Percentiles rank a stretch among this genome's conserved stretches.
phyloP scores from a whole-genome alignment of 1,140 invertebrate genomes.

The Macrotrachela quadricornifera region DNA sequence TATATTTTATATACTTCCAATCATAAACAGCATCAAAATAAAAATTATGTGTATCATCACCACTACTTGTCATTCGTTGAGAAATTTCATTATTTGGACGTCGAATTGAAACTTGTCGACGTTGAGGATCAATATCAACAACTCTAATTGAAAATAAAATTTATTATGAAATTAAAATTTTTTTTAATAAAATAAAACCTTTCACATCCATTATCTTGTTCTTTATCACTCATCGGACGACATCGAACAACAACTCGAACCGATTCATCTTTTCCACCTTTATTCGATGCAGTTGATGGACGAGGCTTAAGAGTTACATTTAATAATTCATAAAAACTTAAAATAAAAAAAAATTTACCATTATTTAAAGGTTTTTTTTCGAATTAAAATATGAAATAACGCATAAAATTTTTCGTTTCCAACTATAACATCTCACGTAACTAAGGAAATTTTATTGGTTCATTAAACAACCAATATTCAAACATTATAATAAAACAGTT shows the following conservation, averaged over 20 bases:
- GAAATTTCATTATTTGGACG: not conserved
- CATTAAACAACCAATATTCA: no score
- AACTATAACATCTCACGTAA: no score
- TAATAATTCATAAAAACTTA: no score
- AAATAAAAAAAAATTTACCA: no score
- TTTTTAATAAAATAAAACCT: conserved; percentile 32
- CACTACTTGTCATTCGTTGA: not conserved
- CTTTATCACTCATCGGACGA: conserved; percentile 62
- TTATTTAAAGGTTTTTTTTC: no score
- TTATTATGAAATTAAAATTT: not conserved
- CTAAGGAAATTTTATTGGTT: no score
- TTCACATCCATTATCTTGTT: conserved; percentile 48
- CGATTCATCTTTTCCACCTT: conserved; percentile 35
- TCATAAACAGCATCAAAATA: conserved; percentile 52
- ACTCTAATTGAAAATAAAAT: not conserved
- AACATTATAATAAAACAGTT: no score
- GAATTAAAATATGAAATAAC: no score
- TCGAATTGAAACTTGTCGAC: conserved; percentile 1
- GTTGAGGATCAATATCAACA: not conserved
- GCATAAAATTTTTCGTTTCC: no score
- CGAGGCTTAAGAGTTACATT: no score
- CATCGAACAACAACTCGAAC: conserved; percentile 79
- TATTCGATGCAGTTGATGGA: not conserved
- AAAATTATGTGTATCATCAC: conserved; percentile 27
- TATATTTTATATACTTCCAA: conserved; percentile 41